Base-by-base conservation (phyloP, 2,888 invertebrate genomes). In the Drosophila histrio region DNA sequence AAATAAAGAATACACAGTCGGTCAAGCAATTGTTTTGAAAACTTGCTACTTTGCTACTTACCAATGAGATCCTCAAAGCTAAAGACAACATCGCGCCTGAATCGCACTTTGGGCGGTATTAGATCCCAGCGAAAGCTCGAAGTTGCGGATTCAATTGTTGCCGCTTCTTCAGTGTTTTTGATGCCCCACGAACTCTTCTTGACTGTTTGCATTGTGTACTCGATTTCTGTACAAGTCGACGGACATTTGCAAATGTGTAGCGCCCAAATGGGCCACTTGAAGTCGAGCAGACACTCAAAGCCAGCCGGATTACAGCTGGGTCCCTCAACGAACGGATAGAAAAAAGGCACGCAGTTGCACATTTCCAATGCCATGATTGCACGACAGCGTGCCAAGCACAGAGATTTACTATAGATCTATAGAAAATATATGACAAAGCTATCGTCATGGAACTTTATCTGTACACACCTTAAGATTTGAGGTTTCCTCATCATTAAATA, bases 51-150 rank as follows among this genome's bases (percentile, higher is more conserved):
- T 0, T 6, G 5, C 3, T 7, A n/a, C 56, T 83, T 84, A 93
- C 93, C 94, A 43, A 94, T 90, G 63, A 94, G 91, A 90, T 94
- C 94, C 72, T 93, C 93, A 77, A 93, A 93, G 44, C 93, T 93
- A 77, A 93, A 94, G 1, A 94, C 90, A 4, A 94, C 92, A 87
- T 93, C 93, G 19, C 94, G 90, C n/a, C 92, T 91, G 67, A 93
- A 92, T 58, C 93, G 92, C 3, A 93, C 92, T 24, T 93, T 93
- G 1, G 93, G 93, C 6, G 93, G 92, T 41, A 93, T 87, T 2
- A 93, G 76, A 44, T 93, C 93, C 93, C 93, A 93, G 3, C 93
- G 91, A 72, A 93, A 93, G 13, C 93, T 93, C 1, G 93, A 92
- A 41, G 92, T 91, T 2, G 88, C 79, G 15, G 77, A 77, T 50